Evolutionary conservation across 2,888 invertebrate species (phyloP).

Genomic region (Ashinkailepas kermadecensis): DNA sequence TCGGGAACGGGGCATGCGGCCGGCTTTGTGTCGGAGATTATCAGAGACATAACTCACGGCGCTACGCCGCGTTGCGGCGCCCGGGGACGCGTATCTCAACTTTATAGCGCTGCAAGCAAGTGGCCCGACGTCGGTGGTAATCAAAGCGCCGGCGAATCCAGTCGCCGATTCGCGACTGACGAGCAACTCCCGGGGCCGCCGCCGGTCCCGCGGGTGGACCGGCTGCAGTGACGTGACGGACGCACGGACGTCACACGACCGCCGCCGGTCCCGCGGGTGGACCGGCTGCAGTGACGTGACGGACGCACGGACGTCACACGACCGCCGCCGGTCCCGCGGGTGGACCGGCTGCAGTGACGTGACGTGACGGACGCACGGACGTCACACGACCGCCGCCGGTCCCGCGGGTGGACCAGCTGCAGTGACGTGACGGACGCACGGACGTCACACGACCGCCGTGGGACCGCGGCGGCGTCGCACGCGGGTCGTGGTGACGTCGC

Average conservation of each 20-base stretch:
- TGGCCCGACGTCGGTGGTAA: neutral
- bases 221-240: neutral
- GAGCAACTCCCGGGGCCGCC: too few species aligned
- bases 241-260: neutral
- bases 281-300: neutral
- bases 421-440: too few species aligned
- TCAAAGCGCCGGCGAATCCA: neutral
- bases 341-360: neutral
- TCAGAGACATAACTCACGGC: neutral
- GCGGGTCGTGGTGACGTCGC: too few species aligned
- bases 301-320: neutral
- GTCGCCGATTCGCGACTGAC: too few species aligned
- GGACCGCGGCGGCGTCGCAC: too few species aligned
- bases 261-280: neutral
- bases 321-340: neutral
- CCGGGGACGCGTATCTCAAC: neutral
- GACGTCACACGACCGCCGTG: too few species aligned
- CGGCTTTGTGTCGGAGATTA: neutral
- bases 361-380: neutral
- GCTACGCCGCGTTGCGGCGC: neutral
- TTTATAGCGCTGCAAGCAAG: neutral
- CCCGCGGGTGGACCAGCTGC: too few species aligned
- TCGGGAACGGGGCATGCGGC: neutral
- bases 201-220: neutral
- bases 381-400: too few species aligned